Conservation (phyloP, 2,797 vertebrate species). For the Cyclopterus lumpus region DNA sequence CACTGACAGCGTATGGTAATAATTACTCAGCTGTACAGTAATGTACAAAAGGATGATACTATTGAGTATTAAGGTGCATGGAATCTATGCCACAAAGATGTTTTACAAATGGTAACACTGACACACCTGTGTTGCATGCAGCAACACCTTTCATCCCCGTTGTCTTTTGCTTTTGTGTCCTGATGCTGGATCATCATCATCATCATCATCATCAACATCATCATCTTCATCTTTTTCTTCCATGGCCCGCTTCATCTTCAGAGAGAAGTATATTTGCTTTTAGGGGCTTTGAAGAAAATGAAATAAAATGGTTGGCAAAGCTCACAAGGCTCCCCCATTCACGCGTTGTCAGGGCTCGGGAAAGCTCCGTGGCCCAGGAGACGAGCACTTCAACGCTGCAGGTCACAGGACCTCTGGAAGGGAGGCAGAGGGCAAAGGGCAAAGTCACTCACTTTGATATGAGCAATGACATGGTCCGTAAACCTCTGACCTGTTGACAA, state of each 20-base stretch:
- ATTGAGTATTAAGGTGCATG: conserved; percentile 87
- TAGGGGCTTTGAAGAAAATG: conserved; percentile 25
- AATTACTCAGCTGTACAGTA: conserved; percentile 66
- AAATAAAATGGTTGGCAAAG: conserved; percentile 67
- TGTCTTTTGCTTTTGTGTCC: conserved; percentile 38
- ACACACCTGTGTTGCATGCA: conserved; percentile 44
- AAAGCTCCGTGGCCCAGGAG: conserved; percentile 46
- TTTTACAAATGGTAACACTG: conserved; percentile 58
- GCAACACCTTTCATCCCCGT: conserved; percentile 39
- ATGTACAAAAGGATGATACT: conserved; percentile 74
- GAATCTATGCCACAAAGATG: conserved; percentile 47
- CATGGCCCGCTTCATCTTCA: conserved; percentile 31
- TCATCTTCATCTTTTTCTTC: conserved; percentile 21
- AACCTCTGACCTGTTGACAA: conserved; percentile 57
- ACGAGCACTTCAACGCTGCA: conserved; percentile 34
- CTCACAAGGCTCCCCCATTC: conserved; percentile 54
- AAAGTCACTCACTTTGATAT: conserved; percentile 20
- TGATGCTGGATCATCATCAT: conserved; percentile 37
- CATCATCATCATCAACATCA: conserved; percentile 12
- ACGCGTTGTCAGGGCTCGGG: conserved; percentile 44
- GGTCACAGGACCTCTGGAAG: conserved; percentile 84
- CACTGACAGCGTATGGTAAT: conserved; percentile 53
- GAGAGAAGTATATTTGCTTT: conserved; percentile 51
- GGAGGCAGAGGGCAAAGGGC: conserved; percentile 22
- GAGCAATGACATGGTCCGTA: conserved; percentile 14